Evolutionary conservation across 2,113 vertebrate species (phyloP).

Genomic region (Psettodes erumei): DNA sequence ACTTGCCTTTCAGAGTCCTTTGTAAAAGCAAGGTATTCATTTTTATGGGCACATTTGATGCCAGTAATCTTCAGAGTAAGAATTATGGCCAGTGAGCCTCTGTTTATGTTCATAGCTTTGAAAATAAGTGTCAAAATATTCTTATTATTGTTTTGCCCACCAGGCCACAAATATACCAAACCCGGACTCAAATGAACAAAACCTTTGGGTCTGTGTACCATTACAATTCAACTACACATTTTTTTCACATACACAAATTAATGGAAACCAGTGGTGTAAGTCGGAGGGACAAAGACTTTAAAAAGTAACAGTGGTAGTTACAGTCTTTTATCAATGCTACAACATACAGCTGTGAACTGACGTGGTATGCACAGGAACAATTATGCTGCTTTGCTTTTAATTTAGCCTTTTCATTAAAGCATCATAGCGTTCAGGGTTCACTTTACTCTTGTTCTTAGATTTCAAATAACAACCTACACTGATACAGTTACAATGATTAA

Average conservation of each 20-base stretch:
- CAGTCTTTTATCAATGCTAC: not conserved
- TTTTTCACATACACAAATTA: not conserved
- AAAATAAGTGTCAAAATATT: not conserved
- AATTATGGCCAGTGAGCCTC: not conserved
- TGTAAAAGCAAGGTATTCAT: not conserved
- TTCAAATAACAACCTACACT: not conserved
- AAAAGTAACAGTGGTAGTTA: not conserved
- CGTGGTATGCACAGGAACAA: not conserved
- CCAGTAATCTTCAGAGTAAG: not conserved
- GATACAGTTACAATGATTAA: not conserved
- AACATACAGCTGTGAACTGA: not conserved
- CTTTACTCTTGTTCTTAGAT: not conserved
- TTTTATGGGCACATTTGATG: not conserved
- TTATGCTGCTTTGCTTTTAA: not conserved
- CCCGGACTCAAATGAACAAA: not conserved
- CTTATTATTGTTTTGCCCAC: not conserved
- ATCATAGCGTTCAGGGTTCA: not conserved
- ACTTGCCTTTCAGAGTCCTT: not conserved
- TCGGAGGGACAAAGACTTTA: not conserved
- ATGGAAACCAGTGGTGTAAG: not conserved
- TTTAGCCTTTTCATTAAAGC: not conserved
- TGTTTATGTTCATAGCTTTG: not conserved
- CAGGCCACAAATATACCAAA: not conserved
- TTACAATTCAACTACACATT: not conserved
- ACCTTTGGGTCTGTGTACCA: not conserved